phyloP scores from a whole-genome alignment of 2,888 invertebrate genomes.

The Syrphus vitripennis region DNA sequence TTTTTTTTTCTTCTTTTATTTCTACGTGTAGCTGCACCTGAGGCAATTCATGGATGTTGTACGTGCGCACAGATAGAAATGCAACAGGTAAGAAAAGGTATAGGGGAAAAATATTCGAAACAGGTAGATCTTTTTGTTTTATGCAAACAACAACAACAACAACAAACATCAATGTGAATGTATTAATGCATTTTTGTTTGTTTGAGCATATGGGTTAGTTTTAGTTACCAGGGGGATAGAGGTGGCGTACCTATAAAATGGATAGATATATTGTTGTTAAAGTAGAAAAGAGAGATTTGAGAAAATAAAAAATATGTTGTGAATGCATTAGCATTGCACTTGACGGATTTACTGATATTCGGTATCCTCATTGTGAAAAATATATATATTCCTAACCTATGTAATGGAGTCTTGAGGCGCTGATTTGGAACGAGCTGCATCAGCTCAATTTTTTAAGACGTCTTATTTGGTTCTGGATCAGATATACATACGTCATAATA shows the following conservation, averaged over 20 bases:
- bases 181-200: constrained; percentile 49
- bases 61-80: constrained; percentile 26
- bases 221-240: constrained; percentile 14
- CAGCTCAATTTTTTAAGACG: not conserved
- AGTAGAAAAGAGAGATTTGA: constrained; percentile 23
- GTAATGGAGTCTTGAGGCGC: not conserved
- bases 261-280: not conserved
- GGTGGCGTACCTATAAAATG: not conserved
- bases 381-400: not conserved
- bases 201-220: constrained; percentile 31
- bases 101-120: constrained; percentile 27
- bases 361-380: constrained; percentile 5
- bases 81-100: constrained; percentile 50
- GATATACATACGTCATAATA: constrained; percentile 1
- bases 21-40: constrained; percentile 3
- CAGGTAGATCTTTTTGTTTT: constrained; percentile 62
- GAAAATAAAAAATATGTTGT: constrained; percentile 15
- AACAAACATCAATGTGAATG: constrained; percentile 52
- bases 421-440: constrained; percentile 14
- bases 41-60: constrained; percentile 23
- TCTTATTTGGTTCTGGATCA: not conserved
- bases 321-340: constrained; percentile 29
- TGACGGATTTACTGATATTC: constrained; percentile 33
- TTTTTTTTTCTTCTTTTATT: not conserved
- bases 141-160: constrained; percentile 32